Conservation (phyloP, 1,140 invertebrate genomes). For the Lethocerus indicus region DNA sequence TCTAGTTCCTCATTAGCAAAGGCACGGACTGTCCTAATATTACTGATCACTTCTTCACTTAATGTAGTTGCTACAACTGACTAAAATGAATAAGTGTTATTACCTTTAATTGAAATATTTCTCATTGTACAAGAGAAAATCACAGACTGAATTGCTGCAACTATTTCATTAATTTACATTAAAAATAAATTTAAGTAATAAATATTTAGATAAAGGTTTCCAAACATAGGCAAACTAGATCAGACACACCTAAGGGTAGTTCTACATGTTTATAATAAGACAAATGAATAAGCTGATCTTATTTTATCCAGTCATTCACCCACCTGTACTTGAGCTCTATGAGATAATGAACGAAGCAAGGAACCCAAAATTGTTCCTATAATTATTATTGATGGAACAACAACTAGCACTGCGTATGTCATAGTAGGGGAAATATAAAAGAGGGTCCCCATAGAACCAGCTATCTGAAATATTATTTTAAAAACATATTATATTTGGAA, state of each 20-base stretch:
- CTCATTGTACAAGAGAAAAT: conserved; percentile 4
- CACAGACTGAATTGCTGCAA: neutral
- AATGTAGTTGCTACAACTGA: conserved; percentile 67
- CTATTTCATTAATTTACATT: neutral
- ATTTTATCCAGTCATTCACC: too few relatives aligned
- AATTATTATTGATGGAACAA: conserved; percentile 66
- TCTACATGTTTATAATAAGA: conserved; percentile 7
- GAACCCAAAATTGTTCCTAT: conserved; percentile 58
- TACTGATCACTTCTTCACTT: conserved; percentile 82
- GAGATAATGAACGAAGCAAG: conserved; percentile 50
- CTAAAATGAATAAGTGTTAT: conserved; percentile 26
- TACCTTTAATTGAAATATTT: neutral
- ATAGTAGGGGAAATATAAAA: conserved; percentile 75
- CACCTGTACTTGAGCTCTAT: conserved; percentile 63
- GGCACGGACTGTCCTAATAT: conserved; percentile 77
- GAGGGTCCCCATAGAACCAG: conserved; percentile 61
- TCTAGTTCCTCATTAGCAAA: conserved; percentile 86
- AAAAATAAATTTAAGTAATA: neutral
- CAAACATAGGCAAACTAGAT: neutral
- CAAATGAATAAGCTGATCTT: conserved; percentile 16
- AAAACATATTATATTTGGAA: too few relatives aligned
- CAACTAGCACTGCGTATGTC: conserved; percentile 59
- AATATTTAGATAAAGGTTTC: neutral
- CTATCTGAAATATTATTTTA: conserved; percentile 31
- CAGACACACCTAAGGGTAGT: conserved; percentile 1